Evolutionary conservation across 2,797 vertebrate genomes (phyloP).

Genomic region (Emys orbicularis): DNA sequence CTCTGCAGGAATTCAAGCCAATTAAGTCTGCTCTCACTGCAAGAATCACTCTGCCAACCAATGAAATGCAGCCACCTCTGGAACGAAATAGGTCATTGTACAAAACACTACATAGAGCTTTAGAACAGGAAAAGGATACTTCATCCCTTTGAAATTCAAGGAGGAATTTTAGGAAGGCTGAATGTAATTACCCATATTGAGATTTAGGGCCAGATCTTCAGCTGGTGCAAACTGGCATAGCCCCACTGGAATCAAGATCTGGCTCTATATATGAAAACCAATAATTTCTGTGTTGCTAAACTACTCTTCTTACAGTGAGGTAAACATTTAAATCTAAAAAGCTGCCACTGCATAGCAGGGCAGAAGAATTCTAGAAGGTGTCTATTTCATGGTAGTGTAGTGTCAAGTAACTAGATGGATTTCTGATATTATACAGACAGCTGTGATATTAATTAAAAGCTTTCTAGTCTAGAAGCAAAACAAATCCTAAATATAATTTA

Average conservation of each 20-base stretch:
- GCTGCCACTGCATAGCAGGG: not conserved
- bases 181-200: not conserved
- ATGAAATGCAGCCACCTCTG: not conserved
- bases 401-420: constrained; percentile 12
- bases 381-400: not conserved
- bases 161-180: not conserved
- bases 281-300: not conserved
- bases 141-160: not conserved
- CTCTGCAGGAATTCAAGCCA: not conserved
- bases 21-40: not conserved
- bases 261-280: not conserved
- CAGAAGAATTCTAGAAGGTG: constrained; percentile 19
- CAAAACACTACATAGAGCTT: not conserved
- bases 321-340: constrained; percentile 19
- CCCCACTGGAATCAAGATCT: not conserved
- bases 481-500: constrained; percentile 74
- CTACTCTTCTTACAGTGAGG: not conserved
- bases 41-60: not conserved
- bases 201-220: constrained; percentile 7
- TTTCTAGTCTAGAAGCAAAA: constrained; percentile 67
- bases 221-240: not conserved
- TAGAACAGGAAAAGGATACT: not conserved
- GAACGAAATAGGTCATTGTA: not conserved
- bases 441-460: constrained; percentile 63
- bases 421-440: constrained; percentile 37